Conservation (phyloP, 2,797 vertebrate species). For the Danio choprae region DNA sequence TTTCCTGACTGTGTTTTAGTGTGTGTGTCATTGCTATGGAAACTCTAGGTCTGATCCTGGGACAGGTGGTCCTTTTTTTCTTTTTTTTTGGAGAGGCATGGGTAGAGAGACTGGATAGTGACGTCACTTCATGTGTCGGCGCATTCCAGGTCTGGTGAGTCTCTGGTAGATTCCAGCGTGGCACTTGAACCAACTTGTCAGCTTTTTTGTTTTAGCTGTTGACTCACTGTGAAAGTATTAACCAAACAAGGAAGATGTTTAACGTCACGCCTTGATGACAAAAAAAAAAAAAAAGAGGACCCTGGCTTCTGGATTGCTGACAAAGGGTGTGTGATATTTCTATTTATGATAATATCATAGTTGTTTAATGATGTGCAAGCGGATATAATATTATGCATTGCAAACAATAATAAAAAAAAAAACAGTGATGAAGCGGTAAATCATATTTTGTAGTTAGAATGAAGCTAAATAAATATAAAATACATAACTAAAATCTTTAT, state of each 20-base stretch:
- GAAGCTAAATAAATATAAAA: too few species aligned
- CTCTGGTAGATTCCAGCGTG: constrained; percentile 61
- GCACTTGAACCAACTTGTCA: constrained; percentile 37
- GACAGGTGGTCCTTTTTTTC: constrained; percentile 46
- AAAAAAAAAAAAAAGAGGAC: background rate
- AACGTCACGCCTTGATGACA: background rate
- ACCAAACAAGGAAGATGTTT: constrained; percentile 9
- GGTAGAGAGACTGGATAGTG: constrained; percentile 46
- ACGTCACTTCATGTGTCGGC: constrained; percentile 71
- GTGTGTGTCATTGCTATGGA: constrained; percentile 14
- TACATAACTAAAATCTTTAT: too few species aligned
- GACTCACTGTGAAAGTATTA: constrained; percentile 31
- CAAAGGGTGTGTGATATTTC: background rate
- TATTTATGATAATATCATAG: too few species aligned
- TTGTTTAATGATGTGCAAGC: too few species aligned
- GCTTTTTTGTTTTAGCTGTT: background rate
- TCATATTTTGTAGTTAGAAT: too few species aligned
- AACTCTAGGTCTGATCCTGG: background rate
- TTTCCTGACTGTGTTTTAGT: constrained; percentile 20
- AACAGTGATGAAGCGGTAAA: too few species aligned
- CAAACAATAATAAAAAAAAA: too few species aligned
- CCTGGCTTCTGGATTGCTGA: background rate
- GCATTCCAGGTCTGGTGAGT: constrained; percentile 63
- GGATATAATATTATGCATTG: too few species aligned
- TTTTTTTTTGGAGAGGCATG: constrained; percentile 12